These are phyloP conservation scores for Paralvinella palmiformis DNA, from an alignment of 1,140 invertebrate genomes.

Conservation along the genomic window DNA sequence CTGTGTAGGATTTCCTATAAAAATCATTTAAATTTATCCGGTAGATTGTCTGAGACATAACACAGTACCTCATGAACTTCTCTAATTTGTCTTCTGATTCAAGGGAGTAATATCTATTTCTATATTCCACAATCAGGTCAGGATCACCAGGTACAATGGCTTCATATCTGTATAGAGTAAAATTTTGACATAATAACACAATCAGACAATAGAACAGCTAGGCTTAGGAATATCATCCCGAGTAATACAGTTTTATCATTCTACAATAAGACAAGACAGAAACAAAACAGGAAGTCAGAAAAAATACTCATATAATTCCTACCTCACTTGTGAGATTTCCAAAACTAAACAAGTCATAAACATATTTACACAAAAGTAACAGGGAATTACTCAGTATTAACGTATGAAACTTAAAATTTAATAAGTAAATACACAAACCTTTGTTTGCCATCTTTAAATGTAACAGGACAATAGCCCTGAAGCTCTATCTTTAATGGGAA, in stretches of 20 bases:
- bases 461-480: constrained; percentile 50
- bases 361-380: too few species aligned
- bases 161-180: constrained; percentile 40
- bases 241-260: too few species aligned
- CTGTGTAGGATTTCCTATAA: too few species aligned
- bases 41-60: neutral
- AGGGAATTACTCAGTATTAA: neutral
- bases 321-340: too few species aligned
- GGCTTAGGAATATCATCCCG: too few species aligned
- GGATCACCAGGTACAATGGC: constrained; percentile 42
- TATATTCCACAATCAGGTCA: constrained; percentile 45
- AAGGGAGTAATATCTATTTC: constrained; percentile 40
- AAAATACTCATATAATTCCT: too few species aligned
- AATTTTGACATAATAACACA: neutral
- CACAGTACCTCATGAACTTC: constrained; percentile 47
- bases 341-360: too few species aligned
- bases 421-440: constrained; percentile 28
- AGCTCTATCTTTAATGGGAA: constrained; percentile 36
- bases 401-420: neutral
- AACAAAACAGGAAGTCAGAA: too few species aligned
- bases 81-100: constrained; percentile 44
- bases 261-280: too few species aligned
- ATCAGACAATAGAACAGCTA: neutral
- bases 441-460: constrained; percentile 45
- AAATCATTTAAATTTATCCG: too few species aligned